Evolutionary conservation across 2,888 invertebrate species (phyloP).

Genomic region (Drosophila falleni): DNA sequence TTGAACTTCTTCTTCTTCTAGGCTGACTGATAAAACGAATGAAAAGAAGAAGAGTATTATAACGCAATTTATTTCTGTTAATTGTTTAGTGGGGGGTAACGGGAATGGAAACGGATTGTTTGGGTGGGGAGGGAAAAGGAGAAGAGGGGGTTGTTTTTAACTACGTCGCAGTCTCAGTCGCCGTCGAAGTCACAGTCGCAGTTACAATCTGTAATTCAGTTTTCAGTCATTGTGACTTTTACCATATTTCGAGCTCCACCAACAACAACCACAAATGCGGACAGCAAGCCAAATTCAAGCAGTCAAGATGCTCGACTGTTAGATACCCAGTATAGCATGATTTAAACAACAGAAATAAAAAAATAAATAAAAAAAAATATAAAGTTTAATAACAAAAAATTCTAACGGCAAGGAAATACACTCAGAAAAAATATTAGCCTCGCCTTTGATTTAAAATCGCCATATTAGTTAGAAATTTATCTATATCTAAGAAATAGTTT

Average conservation of each 20-base stretch:
- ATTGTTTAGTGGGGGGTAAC: constrained; percentile 30
- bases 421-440: too few relatives aligned
- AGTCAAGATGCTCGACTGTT: too few relatives aligned
- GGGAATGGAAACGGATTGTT: too few relatives aligned
- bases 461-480: too few relatives aligned
- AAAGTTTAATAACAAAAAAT: too few relatives aligned
- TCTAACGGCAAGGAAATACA: too few relatives aligned
- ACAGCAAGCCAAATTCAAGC: background rate
- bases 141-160: constrained; percentile 17
- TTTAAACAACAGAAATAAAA: too few relatives aligned
- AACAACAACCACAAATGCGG: constrained; percentile 66
- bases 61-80: constrained; percentile 71
- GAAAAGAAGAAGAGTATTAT: constrained; percentile 45
- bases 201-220: constrained; percentile 29
- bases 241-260: constrained; percentile 44
- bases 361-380: too few relatives aligned
- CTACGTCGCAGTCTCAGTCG: constrained; percentile 48
- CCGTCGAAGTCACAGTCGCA: constrained; percentile 1
- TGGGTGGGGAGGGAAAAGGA: background rate
- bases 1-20: constrained; percentile 58
- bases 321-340: too few relatives aligned
- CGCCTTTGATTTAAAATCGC: too few relatives aligned
- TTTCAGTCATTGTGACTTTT: constrained; percentile 33
- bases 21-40: constrained; percentile 53
- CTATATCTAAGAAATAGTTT: too few relatives aligned